A percentile compares a stretch with the other conserved stretches of the same genome.
Conservation (phyloP, 2,888 invertebrate species). For the Drosophila antonietae region DNA sequence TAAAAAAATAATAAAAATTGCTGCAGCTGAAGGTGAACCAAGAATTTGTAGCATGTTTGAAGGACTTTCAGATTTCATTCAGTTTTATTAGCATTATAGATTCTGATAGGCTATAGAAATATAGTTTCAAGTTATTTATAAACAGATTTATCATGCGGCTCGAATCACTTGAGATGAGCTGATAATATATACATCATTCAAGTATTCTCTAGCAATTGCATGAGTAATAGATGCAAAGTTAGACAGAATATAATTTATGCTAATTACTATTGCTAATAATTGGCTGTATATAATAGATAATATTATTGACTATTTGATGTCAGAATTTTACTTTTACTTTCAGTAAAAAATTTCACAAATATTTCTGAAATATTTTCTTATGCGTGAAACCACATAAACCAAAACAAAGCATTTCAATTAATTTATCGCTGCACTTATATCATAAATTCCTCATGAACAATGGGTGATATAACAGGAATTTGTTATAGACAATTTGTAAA, state of each 20-base stretch:
- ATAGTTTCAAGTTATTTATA: not conserved
- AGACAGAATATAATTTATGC: not conserved
- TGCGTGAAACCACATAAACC: not conserved
- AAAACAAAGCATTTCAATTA: not conserved
- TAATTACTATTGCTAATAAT: not conserved
- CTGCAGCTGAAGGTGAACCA: slow-evolving; percentile 28
- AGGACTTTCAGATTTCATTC: not conserved
- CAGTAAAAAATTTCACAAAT: not conserved
- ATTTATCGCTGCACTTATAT: not conserved
- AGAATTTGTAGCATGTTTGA: not conserved
- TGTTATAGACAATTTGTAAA: slow-evolving; percentile 23
- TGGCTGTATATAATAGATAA: not conserved
- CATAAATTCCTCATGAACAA: not conserved
- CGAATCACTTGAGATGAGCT: not conserved
- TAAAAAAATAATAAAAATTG: not conserved
- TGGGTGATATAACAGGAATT: not conserved
- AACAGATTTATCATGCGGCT: not conserved
- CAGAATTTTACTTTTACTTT: slow-evolving; percentile 5
- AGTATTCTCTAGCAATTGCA: not conserved
- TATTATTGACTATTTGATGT: not conserved
- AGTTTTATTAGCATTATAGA: not conserved
- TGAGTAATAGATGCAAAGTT: slow-evolving; percentile 7
- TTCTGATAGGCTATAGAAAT: not conserved
- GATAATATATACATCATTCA: slow-evolving; percentile 1
- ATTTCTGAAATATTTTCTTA: not conserved